These are phyloP conservation scores for Lymantria dispar DNA, from an alignment of 2,888 invertebrate species.

Conservation along the genomic window DNA sequence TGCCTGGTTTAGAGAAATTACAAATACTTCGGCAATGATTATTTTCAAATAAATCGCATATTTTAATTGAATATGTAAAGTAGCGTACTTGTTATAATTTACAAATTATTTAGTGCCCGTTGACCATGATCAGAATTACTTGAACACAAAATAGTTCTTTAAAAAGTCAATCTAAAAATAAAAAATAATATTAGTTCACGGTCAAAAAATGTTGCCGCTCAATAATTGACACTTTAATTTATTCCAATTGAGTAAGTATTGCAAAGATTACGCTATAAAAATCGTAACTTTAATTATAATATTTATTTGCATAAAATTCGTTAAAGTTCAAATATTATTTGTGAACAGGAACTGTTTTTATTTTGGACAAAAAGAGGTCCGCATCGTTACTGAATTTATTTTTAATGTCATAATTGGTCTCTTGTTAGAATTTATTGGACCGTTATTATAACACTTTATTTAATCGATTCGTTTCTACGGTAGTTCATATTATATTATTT, in stretches of 20 bases:
- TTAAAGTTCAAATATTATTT: constrained; percentile 14
- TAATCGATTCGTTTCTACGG: not conserved
- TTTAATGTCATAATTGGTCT: constrained; percentile 2
- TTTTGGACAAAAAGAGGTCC: constrained; percentile 3
- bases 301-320: constrained; percentile 29
- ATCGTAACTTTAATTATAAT: constrained; percentile 20
- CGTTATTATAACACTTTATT: not conserved
- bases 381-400: constrained; percentile 2
- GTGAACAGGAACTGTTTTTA: constrained; percentile 11
- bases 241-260: constrained; percentile 16
- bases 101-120: too few relatives aligned
- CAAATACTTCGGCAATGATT: too few relatives aligned
- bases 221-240: constrained; percentile 24
- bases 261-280: constrained; percentile 25
- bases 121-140: too few relatives aligned
- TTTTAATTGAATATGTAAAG: too few relatives aligned
- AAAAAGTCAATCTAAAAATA: constrained; percentile 9
- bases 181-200: constrained; percentile 17
- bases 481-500: too few relatives aligned
- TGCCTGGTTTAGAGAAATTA: too few relatives aligned
- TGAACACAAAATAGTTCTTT: not conserved
- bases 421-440: constrained; percentile 1
- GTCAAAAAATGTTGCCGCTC: constrained; percentile 22
- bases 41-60: too few relatives aligned
- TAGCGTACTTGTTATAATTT: too few relatives aligned